A percentile compares a stretch with the other conserved stretches of the same genome.
Conservation (phyloP, 2,797 vertebrate species). For the Sylvilagus floridanus region DNA sequence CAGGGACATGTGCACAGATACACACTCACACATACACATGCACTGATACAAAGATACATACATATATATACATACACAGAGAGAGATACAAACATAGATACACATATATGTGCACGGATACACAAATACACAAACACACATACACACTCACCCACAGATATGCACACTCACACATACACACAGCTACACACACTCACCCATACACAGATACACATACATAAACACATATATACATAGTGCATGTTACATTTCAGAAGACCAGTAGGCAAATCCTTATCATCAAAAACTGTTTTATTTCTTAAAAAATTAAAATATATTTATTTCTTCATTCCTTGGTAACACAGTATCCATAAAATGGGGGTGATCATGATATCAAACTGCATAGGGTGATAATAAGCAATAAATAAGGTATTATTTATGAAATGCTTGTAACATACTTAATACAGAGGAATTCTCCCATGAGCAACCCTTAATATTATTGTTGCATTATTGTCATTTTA, state of each 20-base stretch:
- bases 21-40: too few relatives aligned
- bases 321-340: neutral
- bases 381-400: neutral
- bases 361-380: neutral
- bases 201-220: neutral
- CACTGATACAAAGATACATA: too few relatives aligned
- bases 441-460: neutral
- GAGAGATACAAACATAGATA: too few relatives aligned
- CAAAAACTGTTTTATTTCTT: neutral
- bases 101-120: neutral
- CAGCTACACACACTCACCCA: neutral
- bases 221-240: neutral
- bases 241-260: neutral
- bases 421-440: conserved; percentile 23
- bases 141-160: neutral
- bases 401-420: neutral
- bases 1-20: too few relatives aligned
- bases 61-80: too few relatives aligned
- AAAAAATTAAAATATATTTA: neutral
- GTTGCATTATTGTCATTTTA: neutral
- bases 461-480: neutral
- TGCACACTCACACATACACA: neutral
- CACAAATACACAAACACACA: neutral
- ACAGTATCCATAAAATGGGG: neutral
- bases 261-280: neutral